These are phyloP conservation scores for Lamellibrachia columna DNA, from an alignment of 2,888 invertebrate species.

Conservation along the genomic window DNA sequence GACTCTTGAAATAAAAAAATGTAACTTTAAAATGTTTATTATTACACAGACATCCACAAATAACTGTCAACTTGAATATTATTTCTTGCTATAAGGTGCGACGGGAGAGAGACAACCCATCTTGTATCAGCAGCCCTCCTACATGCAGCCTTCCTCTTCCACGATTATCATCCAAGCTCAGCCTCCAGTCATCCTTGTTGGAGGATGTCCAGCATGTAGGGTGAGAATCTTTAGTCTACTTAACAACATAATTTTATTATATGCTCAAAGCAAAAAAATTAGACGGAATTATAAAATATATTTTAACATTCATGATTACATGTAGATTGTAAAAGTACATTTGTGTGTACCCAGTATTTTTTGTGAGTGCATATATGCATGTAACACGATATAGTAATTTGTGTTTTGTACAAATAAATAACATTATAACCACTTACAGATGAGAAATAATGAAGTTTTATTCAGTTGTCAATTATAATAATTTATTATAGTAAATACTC, in stretches of 20 bases:
- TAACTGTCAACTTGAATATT: not conserved
- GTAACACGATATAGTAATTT: not conserved
- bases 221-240: slow-evolving; percentile 64
- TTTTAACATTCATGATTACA: too few species aligned
- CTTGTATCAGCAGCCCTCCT: slow-evolving; percentile 24
- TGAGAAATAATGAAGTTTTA: too few species aligned
- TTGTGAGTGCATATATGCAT: not conserved
- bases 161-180: slow-evolving; percentile 13
- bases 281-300: not conserved
- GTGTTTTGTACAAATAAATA: not conserved
- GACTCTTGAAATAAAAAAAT: too few species aligned
- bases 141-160: slow-evolving; percentile 14
- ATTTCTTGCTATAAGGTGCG: not conserved
- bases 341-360: too few species aligned
- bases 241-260: too few species aligned
- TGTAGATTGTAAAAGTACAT: too few species aligned
- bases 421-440: too few species aligned
- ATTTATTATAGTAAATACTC: not conserved
- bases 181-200: slow-evolving; percentile 78
- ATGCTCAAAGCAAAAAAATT: not conserved
- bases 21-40: not conserved
- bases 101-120: not conserved
- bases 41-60: not conserved
- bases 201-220: slow-evolving; percentile 88
- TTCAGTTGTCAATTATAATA: too few species aligned